Evolutionary conservation across 2,888 invertebrate genomes (phyloP), one percentile per base, ranked within the genome.

Genomic region (Himalopsyche japonica): DNA sequence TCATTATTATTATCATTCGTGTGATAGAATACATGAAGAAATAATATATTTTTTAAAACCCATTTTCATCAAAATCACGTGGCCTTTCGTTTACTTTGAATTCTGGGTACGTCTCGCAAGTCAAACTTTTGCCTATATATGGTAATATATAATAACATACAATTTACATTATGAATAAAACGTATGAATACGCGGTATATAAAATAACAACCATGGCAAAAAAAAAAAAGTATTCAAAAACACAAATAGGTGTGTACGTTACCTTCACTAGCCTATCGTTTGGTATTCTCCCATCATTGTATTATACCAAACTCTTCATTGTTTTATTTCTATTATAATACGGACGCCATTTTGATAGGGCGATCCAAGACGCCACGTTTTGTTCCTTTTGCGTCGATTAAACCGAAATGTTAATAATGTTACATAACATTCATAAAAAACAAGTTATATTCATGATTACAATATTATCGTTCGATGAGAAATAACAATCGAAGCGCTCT

Each of bases 401-500:
- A 57, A 20, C 20, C 20, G 57, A 57, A 57, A 57, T 57, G 57
- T 57, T 57, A 57, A 57, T 57, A 57, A 57, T 24, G 20, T 20
- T 5, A 20, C 7, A 57, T 7, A 20, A 57, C 3, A 43, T 43
- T 76, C 32, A 34, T 76, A 32, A 76, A 76, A 30, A n/a, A 32
- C 76, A 70, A 27, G 10, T 20, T 20, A 30, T 76, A 76, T 30
- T n/a, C 34, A 76, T 30, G 76, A 76, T 76, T 34, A 76, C 34
- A 76, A 76, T 76, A 76, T 76, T 34, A 30, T 76, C 81, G 47
- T 85, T 85, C 85, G 85, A 85, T 85, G 85, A 85, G 85, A 80
- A 85, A 85, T 85, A 77, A 82, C 79, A 81, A 82, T 83, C 78
- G 82, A 49, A 79, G 81, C 79, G 37, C 77, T 48, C 80, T 82